Evolutionary conservation across 2,113 vertebrate genomes (phyloP).

Genomic region (Tragelaphus buxtoni): DNA sequence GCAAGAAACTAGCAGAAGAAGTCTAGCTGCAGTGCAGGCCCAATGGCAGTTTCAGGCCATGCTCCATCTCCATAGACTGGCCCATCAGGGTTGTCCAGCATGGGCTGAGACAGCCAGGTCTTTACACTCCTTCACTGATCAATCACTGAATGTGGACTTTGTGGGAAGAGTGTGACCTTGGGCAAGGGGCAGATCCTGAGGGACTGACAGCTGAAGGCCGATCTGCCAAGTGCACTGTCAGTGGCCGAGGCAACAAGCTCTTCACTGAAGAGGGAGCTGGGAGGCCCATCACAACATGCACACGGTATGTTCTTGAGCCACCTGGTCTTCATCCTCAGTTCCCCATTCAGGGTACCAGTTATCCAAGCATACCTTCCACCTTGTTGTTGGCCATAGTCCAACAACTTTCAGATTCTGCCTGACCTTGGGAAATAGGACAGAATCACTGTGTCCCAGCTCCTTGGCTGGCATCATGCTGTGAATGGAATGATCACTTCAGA

Average conservation of each 20-base stretch:
- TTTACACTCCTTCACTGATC: neutral
- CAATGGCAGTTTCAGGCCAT: neutral
- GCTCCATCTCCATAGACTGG: neutral
- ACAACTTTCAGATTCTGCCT: neutral
- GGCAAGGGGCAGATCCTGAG: neutral
- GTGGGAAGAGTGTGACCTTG: neutral
- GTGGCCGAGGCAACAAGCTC: neutral
- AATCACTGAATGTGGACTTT: neutral
- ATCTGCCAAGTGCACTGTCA: neutral
- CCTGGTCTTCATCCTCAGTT: neutral
- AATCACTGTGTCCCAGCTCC: neutral
- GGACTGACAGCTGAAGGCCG: neutral
- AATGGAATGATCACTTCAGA: neutral
- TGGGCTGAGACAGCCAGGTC: neutral
- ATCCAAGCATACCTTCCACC: neutral
- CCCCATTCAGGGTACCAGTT: neutral
- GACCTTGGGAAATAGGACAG: neutral
- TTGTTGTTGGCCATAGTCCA: neutral
- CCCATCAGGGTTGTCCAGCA: neutral
- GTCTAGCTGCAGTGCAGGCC: neutral
- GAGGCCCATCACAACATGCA: neutral
- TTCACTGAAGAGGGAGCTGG: neutral
- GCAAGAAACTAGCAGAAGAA: neutral
- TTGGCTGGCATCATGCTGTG: neutral
- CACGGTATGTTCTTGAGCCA: rapidly evolving